These are phyloP conservation scores for Diplodus sargus DNA, from an alignment of 2,797 vertebrate species.

Conservation along the genomic window DNA sequence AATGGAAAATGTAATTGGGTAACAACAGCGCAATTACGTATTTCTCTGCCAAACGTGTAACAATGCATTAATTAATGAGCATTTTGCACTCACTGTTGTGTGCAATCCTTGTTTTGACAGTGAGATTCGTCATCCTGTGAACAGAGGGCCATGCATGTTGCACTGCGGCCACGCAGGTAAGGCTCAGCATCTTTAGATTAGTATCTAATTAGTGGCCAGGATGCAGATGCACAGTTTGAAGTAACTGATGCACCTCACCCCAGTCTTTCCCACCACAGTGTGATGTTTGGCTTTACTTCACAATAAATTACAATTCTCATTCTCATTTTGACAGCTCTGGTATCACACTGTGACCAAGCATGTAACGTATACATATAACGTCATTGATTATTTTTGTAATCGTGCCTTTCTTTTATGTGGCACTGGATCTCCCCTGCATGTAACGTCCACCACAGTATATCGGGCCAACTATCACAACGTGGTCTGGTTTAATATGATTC, in stretches of 20 bases:
- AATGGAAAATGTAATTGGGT: conserved; percentile 5
- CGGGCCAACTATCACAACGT: conserved; percentile 11
- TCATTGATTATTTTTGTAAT: not conserved
- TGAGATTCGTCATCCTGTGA: conserved; percentile 53
- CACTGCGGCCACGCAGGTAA: conserved; percentile 82
- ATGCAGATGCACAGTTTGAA: not conserved
- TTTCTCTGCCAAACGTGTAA: not conserved
- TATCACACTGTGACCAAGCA: not conserved
- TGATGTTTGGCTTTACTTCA: not conserved
- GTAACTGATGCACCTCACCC: not conserved
- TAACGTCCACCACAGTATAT: conserved; percentile 6
- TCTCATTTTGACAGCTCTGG: conserved; percentile 14
- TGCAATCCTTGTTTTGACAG: conserved; percentile 59
- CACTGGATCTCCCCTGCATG: not conserved
- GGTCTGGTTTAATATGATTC: conserved; percentile 19
- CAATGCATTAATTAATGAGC: not conserved
- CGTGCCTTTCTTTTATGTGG: not conserved
- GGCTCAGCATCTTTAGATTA: conserved; percentile 6
- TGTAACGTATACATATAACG: too few relatives aligned
- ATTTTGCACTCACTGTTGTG: conserved; percentile 15
- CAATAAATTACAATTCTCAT: not conserved
- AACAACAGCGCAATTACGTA: not conserved
- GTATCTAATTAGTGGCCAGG: not conserved
- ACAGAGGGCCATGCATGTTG: conserved; percentile 71
- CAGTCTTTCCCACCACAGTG: not conserved